Base-by-base conservation (phyloP, 2,888 invertebrate genomes). In the Cerastoderma edule region DNA sequence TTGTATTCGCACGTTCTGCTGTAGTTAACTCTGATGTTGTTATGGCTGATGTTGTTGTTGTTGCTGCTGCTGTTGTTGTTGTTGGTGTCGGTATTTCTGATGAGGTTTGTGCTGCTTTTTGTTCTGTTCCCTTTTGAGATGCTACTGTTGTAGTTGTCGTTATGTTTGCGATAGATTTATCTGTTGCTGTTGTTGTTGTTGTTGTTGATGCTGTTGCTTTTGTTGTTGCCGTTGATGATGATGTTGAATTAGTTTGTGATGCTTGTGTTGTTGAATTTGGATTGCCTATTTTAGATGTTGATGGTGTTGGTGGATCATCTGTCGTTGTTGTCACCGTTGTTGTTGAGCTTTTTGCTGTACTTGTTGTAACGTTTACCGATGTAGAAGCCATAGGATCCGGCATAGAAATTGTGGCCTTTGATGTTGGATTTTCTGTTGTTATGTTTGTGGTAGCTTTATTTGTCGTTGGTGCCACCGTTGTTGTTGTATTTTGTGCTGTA, bases 181-280 rank as follows among this genome's bases (percentile, higher is more conserved):
- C n/a, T 13, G 46, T 28, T 57, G 57, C 30, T 2, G 10, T 57
- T 13, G 33, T 6, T 57, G 27, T 2, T 57, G 6, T 3, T 57
- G 6, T 33, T 30, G 19, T 4, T 13, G 33, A 5, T 63, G 63
- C 16, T 39, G 63, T 16, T 63, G 8, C 16, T 63, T 6, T 39
- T 63, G 35, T 33, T 57, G 24, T 57, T 57, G 32, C 57, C 10
- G 57, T 46, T 46, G 33, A 33, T 22, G 35, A 10, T 2, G 63
- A 8, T 35, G 28, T 48, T 50, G 35, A 5, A 10, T 28, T 27
- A 1, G 39, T 22, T 65, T 16, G 13, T 63, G 32, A 16, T 32
- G 3, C 19, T 54, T 27, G 28, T 39, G 35, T 54, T 30, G 30
- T n/a, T n/a, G n/a, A n/a, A n/a, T n/a, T n/a, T n/a, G n/a, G n/a